Evolutionary conservation across 2,888 invertebrate species (phyloP), one percentile per base, ranked within the genome.

Genomic region (Acanthococcus lagerstroemiae): DNA sequence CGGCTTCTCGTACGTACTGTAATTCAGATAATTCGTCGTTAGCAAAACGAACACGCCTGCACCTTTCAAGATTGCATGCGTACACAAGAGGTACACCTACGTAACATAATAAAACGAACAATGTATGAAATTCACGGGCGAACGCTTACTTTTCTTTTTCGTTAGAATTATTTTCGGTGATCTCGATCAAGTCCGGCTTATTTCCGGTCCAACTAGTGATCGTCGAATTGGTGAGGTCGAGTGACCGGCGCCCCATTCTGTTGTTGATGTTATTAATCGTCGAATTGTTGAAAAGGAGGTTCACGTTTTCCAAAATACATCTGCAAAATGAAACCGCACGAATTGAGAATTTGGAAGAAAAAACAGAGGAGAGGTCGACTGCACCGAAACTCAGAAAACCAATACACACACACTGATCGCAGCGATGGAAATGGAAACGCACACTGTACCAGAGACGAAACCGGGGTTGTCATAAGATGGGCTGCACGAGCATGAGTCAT

Each of bases 181-280:
- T 68, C 61, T 69, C 69, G 12, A 77, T 56, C 44, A 68, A 65
- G 66, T 68, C 68, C 4, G 68, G 68, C 54, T 68, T 68, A 52
- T 52, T 63, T 22, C 37, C 30, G 4, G 52, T 56, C 65, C 56
- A 65, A 30, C 46, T 55, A 4, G 55, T 65, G 44, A 56, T 55
- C 19, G 65, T 55, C 24, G 65, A 46, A 63, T 63, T 63, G 3
- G 63, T 63, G 22, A 63, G 69, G 63, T 72, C 73, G 21, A 72
- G 66, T 6, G 72, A 70, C 25, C 73, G 67, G 37, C 72, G 71
- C 21, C 71, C 72, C 68, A 70, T 72, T n/a, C 67, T 65, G 67
- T 72, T 73, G 70, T 73, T 73, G 54, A 72, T 71, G 66, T 70
- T 69, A 24, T 66, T 67, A 30, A 55, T 25, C 15, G 30, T 67